Base-by-base conservation (phyloP, 2,888 invertebrate species). In the Theodoxus fluviatilis region DNA sequence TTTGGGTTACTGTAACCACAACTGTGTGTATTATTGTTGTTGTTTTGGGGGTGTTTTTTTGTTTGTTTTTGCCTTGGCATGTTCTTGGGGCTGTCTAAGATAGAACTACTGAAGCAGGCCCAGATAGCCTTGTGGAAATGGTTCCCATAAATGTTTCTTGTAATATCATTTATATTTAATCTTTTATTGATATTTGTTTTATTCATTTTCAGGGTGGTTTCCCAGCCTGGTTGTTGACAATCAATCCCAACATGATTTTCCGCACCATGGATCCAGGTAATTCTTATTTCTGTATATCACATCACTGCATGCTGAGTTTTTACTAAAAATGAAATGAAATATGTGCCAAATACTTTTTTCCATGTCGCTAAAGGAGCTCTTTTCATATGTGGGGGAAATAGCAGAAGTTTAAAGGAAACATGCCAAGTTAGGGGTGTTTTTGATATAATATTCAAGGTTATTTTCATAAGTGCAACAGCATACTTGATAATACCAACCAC, bases 171-270 rank as follows among this genome's bases (percentile, higher is more conserved):
- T n/a, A n/a, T n/a, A 7, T n/a, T 25, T 28, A 59, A 25, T 59
- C 15, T 7, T 6, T 25, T n/a, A 7, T n/a, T n/a, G n/a, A 25
- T 15, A 18, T 55, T 67, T 57, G 4, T 35, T 22, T 22, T 52
- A 67, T 49, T 74, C 65, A 71, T 28, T 78, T 76, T 52, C 70
- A 87, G 86, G 87, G 88, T 71, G 87, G 87, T 3, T 79, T 88
- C 57, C 88, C 88, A 49, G 83, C 83, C 1, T 87, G 87, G 87
- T 74, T 88, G 7, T 72, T 88, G 66, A 78, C 80, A 31, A 73
- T 80, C 35, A 81, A 84, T 73, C 79, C 79, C 18, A 72, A 80
- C 15, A 81, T 85, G 67, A 73, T 82, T 61, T 69, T 88, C 1
- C 76, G 88, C 61, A 82, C 86, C 1, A 83, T 80, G 77, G 87